Evolutionary conservation across 1,140 invertebrate species (phyloP), one percentile per base, ranked within the genome.

Genomic region (Lordiphosa collinella): DNA sequence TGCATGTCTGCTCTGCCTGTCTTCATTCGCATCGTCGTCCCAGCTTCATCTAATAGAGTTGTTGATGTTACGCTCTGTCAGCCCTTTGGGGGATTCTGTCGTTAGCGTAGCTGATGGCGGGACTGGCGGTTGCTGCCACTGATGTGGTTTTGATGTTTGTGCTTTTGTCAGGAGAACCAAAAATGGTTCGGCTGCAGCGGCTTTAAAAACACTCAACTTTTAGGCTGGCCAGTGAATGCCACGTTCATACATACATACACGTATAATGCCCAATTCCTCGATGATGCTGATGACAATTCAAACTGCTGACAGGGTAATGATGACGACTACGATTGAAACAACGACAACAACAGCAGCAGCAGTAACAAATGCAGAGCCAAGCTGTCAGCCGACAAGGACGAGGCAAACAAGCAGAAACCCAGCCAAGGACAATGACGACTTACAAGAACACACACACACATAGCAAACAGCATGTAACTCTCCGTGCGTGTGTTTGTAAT

Each of bases 81-180:
- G 62, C 55, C 72, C 76, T 78, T 84, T 72, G 67, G 76, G 74
- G 72, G 59, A 68, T 78, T 82, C 84, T 68, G 62, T 58, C 67
- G 55, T 58, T 68, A 57, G 60, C 55, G 52, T 64, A 31, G 48
- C 52, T 16, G 49, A 46, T 36, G 65, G 29, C 40, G 51, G 55
- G 50, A 38, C 32, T 41, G 18, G 31, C 31, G 50, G 60, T 35
- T 43, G 54, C 36, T 55, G 52, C 32, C 43, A 55, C 54, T 84
- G 78, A 76, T 82, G 78, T 73, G 78, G 78, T 82, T 82, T 84
- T 82, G 67, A 84, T 84, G 78, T 69, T 76, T 73, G 68, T 46
- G 63, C 78, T 66, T 79, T 74, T 74, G 57, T 51, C 49, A 66
- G 53, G 49, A 29, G 51, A 36, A 35, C 56, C 54, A 49, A 52